These are phyloP conservation scores for Halichondria panicea DNA, from an alignment of 37 sponge, comb jelly and placozoan species.

Conservation along the genomic window DNA sequence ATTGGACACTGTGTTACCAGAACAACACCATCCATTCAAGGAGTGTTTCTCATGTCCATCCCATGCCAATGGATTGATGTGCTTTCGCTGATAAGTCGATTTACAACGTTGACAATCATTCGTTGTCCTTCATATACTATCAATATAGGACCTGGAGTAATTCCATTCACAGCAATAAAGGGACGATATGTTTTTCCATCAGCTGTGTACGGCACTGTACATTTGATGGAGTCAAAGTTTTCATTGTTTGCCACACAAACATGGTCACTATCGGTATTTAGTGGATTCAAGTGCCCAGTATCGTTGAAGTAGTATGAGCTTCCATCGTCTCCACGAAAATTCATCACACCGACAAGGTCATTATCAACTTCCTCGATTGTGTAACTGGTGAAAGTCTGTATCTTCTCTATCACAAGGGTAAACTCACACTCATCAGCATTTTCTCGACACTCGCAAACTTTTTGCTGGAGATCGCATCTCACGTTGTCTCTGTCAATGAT, in stretches of 20 bases:
- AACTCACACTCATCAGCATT: constrained; percentile 32
- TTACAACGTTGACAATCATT: constrained; percentile 53
- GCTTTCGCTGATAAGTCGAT: constrained; percentile 47
- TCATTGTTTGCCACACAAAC: constrained; percentile 9
- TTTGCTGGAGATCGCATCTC: constrained; percentile 11
- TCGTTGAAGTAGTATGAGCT: constrained; percentile 21
- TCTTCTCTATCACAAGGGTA: constrained; percentile 41
- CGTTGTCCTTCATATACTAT: constrained; percentile 48
- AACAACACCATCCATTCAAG: constrained; percentile 81
- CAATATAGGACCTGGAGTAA: constrained; percentile 67
- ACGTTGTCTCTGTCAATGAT: constrained; percentile 22
- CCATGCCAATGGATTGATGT: constrained; percentile 89
- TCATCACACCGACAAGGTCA: background rate
- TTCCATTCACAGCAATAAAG: constrained; percentile 47
- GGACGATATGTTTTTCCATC: constrained; percentile 54
- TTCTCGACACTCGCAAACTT: constrained; percentile 31
- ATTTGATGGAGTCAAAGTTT: constrained; percentile 9
- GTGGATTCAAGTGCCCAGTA: constrained; percentile 4
- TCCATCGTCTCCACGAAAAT: background rate
- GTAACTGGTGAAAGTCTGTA: constrained; percentile 58
- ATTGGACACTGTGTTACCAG: constrained; percentile 66
- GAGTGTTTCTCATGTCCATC: constrained; percentile 63
- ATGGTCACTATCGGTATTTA: constrained; percentile 4
- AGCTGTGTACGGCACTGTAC: constrained; percentile 39
- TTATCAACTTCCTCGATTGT: background rate